These are phyloP conservation scores for Colletes latitarsis DNA, from an alignment of 1,140 invertebrate species.

Conservation along the genomic window DNA sequence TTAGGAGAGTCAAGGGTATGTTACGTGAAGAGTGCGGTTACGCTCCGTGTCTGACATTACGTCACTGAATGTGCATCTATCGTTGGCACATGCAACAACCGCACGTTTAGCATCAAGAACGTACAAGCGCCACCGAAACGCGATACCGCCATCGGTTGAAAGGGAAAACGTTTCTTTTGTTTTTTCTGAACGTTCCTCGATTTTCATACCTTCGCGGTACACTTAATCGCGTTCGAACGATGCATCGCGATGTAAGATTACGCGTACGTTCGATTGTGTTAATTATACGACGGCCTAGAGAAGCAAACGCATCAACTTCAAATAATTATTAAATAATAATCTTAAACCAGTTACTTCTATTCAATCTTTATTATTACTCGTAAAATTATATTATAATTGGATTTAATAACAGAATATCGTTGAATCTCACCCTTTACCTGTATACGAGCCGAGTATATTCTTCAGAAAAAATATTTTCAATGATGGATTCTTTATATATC, in stretches of 20 bases:
- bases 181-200: constrained; percentile 18
- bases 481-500: too few species aligned
- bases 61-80: constrained; percentile 63
- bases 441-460: too few species aligned
- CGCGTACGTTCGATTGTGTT: neutral
- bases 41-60: constrained; percentile 67
- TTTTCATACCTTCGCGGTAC: constrained; percentile 2
- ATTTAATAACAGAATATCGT: too few species aligned
- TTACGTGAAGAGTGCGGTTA: constrained; percentile 76
- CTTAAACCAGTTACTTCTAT: too few species aligned
- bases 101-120: constrained; percentile 25
- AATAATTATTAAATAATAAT: too few species aligned
- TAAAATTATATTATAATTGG: too few species aligned
- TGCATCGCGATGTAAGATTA: neutral
- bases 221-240: neutral
- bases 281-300: too few species aligned
- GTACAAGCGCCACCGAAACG: constrained; percentile 53
- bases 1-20: constrained; percentile 78
- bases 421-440: too few species aligned
- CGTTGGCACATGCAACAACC: constrained; percentile 49
- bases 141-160: constrained; percentile 23
- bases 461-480: too few species aligned
- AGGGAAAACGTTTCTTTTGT: constrained; percentile 34
- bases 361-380: too few species aligned
- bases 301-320: too few species aligned